Base-by-base conservation (phyloP, 2,113 vertebrate species). In the Charina bottae region DNA sequence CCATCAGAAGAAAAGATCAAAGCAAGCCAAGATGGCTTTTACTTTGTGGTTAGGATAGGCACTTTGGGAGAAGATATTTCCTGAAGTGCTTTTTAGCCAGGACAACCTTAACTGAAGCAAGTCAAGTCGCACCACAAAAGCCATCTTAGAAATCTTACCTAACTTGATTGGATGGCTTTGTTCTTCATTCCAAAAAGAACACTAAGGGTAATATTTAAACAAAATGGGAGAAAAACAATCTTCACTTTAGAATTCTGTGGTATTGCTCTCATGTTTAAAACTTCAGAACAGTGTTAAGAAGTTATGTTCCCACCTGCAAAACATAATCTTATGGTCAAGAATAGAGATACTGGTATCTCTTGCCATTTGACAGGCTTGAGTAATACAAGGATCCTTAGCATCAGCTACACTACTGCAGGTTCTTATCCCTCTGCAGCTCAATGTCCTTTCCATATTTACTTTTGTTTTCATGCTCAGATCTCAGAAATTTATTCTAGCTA, bases 401-500 rank as follows among this genome's bases (percentile, higher is more conserved):
- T 56, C 46, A 49, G 28, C 37, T 10, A 6, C 11, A 17, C 26
- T 72, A 42, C 21, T 7, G 53, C 21, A 24, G 0, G 7, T 49
- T 87, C n/a, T 26, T 11, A 12, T 33, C 23, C 11, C 9, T 13
- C 24, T 42, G n/a, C 53, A 11, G 21, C 90, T 11, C 33, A 83
- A 0, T 1, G 1, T 8, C 91, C 58, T 90, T 88, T 64, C 56
- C 83, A 26, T 54, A 88, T 1, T 13, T 23, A 46, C 88, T 93
- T 86, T 92, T 83, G 26, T 0, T 91, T 84, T 90, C 49, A 0
- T 89, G 83, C 87, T n/a, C 42, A 62, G 89, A 83, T 92, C 24
- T 87, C 90, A 19, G 90, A 90, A 92, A 33, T 68, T 33, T 85
- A 83, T 13, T 42, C 72, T 78, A 78, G 33, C 72, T 78, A 78